phyloP scores from a whole-genome alignment of 1,140 invertebrate species.

The Saccostrea cuccullata region DNA sequence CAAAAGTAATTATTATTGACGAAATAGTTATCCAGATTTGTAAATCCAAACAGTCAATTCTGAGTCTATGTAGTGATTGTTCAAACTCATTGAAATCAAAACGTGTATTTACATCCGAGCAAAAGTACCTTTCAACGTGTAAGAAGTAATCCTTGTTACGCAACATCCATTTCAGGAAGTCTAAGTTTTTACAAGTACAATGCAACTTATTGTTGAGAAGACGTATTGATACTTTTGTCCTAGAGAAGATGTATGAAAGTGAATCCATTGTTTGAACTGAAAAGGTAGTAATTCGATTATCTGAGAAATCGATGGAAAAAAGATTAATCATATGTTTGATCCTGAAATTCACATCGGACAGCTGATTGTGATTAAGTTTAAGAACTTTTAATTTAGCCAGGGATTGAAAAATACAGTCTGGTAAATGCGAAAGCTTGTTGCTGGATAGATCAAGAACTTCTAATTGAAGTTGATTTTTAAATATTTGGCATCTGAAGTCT shows the following conservation, averaged over 20 bases:
- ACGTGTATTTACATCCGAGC: neutral
- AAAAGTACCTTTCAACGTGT: neutral
- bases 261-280: neutral
- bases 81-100: neutral
- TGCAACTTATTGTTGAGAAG: neutral
- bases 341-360: neutral
- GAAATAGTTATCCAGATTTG: neutral
- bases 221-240: neutral
- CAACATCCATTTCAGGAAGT: neutral
- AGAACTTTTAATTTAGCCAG: neutral
- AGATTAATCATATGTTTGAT: neutral
- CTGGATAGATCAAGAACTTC: neutral
- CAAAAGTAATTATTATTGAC: neutral
- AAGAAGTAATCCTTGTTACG: neutral
- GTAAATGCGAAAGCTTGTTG: neutral
- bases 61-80: neutral
- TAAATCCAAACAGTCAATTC: neutral
- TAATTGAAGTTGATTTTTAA: neutral
- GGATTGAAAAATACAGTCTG: neutral
- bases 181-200: neutral
- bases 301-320: neutral
- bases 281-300: neutral
- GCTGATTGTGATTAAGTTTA: neutral
- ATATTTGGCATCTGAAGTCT: neutral
- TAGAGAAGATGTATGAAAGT: neutral